Evolutionary conservation across 1,140 invertebrate species (phyloP).

Genomic region (Papilio aristodemus): DNA sequence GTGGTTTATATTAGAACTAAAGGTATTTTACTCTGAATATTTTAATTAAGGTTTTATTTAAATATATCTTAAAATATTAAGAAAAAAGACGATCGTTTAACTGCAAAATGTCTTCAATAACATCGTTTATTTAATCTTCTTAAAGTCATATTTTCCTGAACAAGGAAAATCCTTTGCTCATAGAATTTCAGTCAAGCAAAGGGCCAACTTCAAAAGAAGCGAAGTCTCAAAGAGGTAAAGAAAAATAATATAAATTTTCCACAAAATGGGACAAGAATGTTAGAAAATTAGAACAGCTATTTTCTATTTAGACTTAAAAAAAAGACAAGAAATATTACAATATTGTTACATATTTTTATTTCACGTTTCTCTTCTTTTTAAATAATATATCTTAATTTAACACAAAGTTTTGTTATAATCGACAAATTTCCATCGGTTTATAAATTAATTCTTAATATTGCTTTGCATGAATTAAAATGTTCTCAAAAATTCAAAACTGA

Average conservation of each 20-base stretch:
- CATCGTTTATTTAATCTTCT: slow-evolving; percentile 38
- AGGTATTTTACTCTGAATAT: too few relatives aligned
- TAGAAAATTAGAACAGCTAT: slow-evolving; percentile 10
- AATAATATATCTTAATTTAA: too few relatives aligned
- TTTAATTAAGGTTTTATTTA: background rate
- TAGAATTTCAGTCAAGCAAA: slow-evolving; percentile 32
- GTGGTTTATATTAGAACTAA: too few relatives aligned
- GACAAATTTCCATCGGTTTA: too few relatives aligned
- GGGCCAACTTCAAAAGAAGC: slow-evolving; percentile 38
- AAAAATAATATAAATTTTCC: slow-evolving; percentile 38
- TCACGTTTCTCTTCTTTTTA: too few relatives aligned
- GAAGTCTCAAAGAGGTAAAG: slow-evolving; percentile 34
- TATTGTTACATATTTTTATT: too few relatives aligned
- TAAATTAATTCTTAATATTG: too few relatives aligned
- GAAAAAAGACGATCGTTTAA: too few relatives aligned
- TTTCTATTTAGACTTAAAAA: background rate
- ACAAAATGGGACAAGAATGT: slow-evolving; percentile 26
- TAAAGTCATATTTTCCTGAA: slow-evolving; percentile 36
- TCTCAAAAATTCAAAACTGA: too few relatives aligned
- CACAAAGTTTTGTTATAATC: too few relatives aligned
- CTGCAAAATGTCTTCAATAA: too few relatives aligned
- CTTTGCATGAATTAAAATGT: too few relatives aligned
- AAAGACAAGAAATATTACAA: background rate
- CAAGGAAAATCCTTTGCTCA: slow-evolving; percentile 38
- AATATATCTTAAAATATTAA: background rate